Percentiles rank a stretch among this genome's conserved stretches.
phyloP scores from a whole-genome alignment of 2,113 vertebrate species.

The Petrocephalus microphthalmus region DNA sequence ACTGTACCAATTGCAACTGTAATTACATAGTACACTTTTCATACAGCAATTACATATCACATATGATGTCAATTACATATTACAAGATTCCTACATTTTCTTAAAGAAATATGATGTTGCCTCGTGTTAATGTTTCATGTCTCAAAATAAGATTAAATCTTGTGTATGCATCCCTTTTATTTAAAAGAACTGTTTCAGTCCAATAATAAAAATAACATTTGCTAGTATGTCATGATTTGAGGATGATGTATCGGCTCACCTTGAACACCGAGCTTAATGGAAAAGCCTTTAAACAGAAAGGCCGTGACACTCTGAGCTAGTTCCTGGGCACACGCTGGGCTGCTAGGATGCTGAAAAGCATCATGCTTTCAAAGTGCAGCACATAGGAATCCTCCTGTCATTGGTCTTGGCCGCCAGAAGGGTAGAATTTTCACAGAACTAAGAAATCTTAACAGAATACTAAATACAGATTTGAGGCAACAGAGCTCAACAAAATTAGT shows the following conservation, averaged over 20 bases:
- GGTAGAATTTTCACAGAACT: conserved; percentile 20
- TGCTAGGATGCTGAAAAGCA: background rate
- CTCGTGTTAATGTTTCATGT: background rate
- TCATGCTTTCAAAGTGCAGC: background rate
- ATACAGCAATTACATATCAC: background rate
- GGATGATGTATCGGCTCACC: background rate
- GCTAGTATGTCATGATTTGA: background rate
- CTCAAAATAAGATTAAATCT: background rate
- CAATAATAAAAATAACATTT: background rate
- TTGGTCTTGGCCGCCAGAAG: background rate
- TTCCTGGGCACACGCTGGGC: background rate
- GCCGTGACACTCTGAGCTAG: background rate
- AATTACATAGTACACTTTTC: background rate
- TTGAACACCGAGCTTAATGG: background rate
- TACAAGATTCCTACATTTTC: background rate
- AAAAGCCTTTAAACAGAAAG: conserved; percentile 10
- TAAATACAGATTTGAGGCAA: conserved; percentile 37
- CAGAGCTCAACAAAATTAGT: conserved; percentile 34
- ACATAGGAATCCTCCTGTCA: background rate
- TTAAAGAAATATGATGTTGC: background rate
- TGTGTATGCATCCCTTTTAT: background rate
- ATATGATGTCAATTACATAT: background rate
- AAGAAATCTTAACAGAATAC: conserved; percentile 41
- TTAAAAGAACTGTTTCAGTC: background rate
- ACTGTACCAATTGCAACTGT: background rate